Conservation (phyloP, 2,888 invertebrate genomes). For the Drymonia ruficornis region DNA sequence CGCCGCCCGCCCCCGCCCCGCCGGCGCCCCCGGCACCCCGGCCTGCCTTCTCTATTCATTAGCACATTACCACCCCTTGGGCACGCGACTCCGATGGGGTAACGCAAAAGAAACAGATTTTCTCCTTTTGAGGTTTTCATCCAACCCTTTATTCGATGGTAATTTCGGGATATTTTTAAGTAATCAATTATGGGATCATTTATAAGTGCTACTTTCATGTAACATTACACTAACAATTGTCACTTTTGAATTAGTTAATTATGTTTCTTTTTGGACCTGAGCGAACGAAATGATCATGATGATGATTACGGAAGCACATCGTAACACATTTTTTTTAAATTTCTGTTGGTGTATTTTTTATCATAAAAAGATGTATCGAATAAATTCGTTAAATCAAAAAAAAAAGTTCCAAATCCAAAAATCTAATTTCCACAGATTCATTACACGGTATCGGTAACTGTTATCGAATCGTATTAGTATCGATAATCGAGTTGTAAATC, state of each 20-base stretch:
- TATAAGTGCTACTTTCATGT: no score
- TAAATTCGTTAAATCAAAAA: no score
- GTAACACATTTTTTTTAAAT: no score
- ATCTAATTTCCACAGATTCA: constrained; percentile 30
- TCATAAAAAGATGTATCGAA: no score
- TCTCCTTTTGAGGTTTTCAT: constrained; percentile 45
- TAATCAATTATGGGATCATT: no score
- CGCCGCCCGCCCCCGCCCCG: constrained; percentile 36
- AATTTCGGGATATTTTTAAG: no score
- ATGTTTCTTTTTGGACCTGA: no score
- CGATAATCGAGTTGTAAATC: constrained; percentile 61
- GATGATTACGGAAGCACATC: no score
- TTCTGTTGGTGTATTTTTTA: no score
- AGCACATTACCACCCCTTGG: constrained; percentile 80
- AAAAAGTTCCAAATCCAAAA: constrained; percentile 7
- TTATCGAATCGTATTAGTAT: constrained; percentile 44
- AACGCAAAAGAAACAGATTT: constrained; percentile 74
- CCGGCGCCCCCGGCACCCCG: constrained; percentile 45
- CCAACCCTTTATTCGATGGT: not conserved
- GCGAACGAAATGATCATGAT: no score
- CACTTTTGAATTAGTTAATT: no score
- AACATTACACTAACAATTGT: no score
- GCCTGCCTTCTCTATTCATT: constrained; percentile 79
- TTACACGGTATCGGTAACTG: constrained; percentile 38
- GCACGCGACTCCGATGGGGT: constrained; percentile 61